A percentile compares a stretch with the other conserved stretches of the same genome.
phyloP scores from a whole-genome alignment of 2,113 vertebrate genomes.

The Arenaria interpres region DNA sequence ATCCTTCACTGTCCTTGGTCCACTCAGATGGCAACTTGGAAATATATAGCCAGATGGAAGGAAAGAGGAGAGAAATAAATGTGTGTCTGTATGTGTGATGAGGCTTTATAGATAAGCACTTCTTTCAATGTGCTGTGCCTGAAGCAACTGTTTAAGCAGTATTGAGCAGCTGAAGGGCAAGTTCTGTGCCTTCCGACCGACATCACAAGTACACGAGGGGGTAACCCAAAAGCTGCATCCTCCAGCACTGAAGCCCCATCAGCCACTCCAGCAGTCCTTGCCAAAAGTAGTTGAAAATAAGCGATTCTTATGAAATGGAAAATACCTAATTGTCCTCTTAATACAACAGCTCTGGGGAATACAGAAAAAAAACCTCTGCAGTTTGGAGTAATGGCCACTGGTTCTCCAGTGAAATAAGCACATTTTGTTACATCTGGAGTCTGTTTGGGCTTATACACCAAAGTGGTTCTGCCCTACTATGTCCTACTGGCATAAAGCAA shows the following conservation, averaged over 20 bases:
- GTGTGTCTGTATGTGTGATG: accelerated
- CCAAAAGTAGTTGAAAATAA: neutral
- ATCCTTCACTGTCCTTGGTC: neutral
- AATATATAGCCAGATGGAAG: neutral
- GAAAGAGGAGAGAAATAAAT: neutral
- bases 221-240: neutral
- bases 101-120: neutral
- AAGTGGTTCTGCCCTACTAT: neutral
- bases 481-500: conserved; percentile 6
- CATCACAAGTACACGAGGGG: too few species aligned
- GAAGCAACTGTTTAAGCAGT: neutral
- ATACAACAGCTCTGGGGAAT: neutral
- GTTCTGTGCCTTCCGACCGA: neutral
- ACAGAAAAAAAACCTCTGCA: neutral
- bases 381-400: neutral
- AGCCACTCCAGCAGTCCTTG: neutral
- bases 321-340: neutral
- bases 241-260: neutral
- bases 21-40: neutral
- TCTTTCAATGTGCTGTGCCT: neutral
- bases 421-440: neutral
- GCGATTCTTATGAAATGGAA: neutral
- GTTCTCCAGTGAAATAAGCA: neutral
- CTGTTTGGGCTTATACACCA: neutral
- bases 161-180: neutral